Percentiles rank a stretch among this genome's conserved stretches.
phyloP scores from a whole-genome alignment of 1,140 invertebrate species.

The Anthonomus grandis region DNA sequence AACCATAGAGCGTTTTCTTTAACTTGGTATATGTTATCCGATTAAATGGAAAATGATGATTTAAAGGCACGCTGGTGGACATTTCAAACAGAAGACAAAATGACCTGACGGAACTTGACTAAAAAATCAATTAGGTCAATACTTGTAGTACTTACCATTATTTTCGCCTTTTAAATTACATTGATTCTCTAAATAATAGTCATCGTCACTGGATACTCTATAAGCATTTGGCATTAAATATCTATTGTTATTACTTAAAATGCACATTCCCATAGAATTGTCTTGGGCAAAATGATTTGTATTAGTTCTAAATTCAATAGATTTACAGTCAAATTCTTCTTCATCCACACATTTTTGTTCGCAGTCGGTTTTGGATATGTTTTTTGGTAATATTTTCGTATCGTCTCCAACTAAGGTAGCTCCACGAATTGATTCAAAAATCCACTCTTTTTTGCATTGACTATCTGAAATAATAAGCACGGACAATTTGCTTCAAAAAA shows the following conservation, averaged over 20 bases:
- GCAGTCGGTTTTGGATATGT: slow-evolving; percentile 51
- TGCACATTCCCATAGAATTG: slow-evolving; percentile 52
- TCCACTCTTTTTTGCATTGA: slow-evolving; percentile 47
- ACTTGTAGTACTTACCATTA: too few relatives aligned
- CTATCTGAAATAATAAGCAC: slow-evolving; percentile 16
- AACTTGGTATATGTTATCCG: too few relatives aligned
- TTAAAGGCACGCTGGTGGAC: too few relatives aligned
- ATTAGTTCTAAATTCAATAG: slow-evolving; percentile 49
- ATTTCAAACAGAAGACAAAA: too few relatives aligned
- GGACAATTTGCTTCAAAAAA: background rate
- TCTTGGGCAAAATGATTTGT: slow-evolving; percentile 34
- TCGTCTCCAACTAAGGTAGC: slow-evolving; percentile 51
- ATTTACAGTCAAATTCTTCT: slow-evolving; percentile 49
- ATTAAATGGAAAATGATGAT: too few relatives aligned
- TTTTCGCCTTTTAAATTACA: slow-evolving; percentile 43
- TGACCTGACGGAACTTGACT: too few relatives aligned
- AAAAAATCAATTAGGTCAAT: too few relatives aligned
- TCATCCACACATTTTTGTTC: slow-evolving; percentile 52
- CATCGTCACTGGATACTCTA: slow-evolving; percentile 58
- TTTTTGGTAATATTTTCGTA: slow-evolving; percentile 49
- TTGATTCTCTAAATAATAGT: slow-evolving; percentile 64
- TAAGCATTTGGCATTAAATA: slow-evolving; percentile 61
- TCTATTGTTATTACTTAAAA: slow-evolving; percentile 57
- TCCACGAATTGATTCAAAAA: slow-evolving; percentile 52
- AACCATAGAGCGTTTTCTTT: too few relatives aligned